phyloP scores from a whole-genome alignment of 2,113 vertebrate genomes.

The Pao palembangensis region DNA sequence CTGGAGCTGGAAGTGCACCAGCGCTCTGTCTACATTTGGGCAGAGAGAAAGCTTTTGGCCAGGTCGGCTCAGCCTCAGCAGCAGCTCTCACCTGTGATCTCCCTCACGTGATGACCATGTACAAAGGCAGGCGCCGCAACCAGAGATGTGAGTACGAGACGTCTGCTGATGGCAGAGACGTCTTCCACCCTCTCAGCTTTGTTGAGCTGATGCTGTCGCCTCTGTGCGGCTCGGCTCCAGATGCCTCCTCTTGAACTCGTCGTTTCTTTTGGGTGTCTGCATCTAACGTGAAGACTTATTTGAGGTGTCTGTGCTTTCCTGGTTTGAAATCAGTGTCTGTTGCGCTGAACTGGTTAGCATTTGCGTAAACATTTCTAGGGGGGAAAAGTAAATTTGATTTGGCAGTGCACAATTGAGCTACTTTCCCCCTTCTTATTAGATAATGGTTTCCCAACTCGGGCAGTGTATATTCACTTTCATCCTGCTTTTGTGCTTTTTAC shows the following conservation, averaged over 20 bases:
- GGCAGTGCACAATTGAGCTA: neutral
- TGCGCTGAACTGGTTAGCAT: neutral
- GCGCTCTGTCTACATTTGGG: constrained; percentile 28
- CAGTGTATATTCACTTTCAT: neutral
- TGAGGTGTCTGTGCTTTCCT: constrained; percentile 4
- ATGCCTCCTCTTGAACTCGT: neutral
- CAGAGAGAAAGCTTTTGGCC: constrained; percentile 8
- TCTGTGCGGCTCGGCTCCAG: neutral
- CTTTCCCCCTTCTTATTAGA: neutral
- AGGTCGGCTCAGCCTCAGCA: neutral
- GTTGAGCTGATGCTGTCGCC: neutral
- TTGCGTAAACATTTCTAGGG: neutral
- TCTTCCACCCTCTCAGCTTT: no score
- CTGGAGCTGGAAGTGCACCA: constrained; percentile 12
- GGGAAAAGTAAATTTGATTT: neutral
- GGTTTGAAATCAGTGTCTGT: constrained; percentile 2
- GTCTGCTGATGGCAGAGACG: neutral
- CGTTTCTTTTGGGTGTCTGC: neutral
- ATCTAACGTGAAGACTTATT: neutral
- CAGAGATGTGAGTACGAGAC: constrained; percentile 91
- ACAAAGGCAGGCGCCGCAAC: constrained; percentile 89
- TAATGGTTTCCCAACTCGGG: neutral
- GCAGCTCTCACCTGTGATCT: neutral
- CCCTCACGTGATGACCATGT: constrained; percentile 80
- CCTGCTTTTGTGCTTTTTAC: neutral